Conservation (phyloP, 2,888 invertebrate genomes). For the Volucella inflata region DNA sequence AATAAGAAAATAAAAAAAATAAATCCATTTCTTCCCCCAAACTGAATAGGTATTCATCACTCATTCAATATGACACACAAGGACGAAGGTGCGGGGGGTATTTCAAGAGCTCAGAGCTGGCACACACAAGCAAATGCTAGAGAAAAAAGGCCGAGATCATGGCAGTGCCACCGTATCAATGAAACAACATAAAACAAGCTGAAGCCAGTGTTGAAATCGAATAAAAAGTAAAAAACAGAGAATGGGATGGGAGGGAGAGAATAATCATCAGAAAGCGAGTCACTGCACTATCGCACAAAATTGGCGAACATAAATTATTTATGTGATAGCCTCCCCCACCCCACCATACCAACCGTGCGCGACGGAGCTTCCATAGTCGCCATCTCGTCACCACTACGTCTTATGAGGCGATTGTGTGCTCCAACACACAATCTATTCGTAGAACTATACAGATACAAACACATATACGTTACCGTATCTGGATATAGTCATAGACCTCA, state of each 20-base stretch:
- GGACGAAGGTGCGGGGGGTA: too few species aligned
- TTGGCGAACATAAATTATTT: conserved; percentile 67
- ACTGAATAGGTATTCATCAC: conserved; percentile 19
- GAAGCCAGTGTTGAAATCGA: conserved; percentile 3
- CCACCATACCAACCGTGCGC: too few species aligned
- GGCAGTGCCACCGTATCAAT: conserved; percentile 23
- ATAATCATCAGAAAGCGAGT: conserved; percentile 60
- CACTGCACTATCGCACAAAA: conserved; percentile 68
- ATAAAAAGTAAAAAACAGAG: conserved; percentile 14
- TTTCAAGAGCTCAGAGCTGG: neutral
- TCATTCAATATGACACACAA: conserved; percentile 28
- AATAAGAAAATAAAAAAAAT: neutral
- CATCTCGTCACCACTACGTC: neutral
- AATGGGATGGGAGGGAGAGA: neutral
- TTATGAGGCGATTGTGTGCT: conserved; percentile 37
- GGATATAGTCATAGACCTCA: conserved; percentile 26
- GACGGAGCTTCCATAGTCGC: neutral
- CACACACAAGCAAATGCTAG: neutral
- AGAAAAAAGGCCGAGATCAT: conserved; percentile 30
- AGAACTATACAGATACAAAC: neutral
- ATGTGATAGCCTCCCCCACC: conserved; percentile 34
- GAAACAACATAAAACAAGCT: conserved; percentile 55
- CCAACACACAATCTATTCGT: neutral
- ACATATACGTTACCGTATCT: neutral
- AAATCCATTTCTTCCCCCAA: conserved; percentile 10